A percentile compares a stretch with the other conserved stretches of the same genome.
Conservation (phyloP, 2,113 vertebrate species). For the Etheostoma cragini region DNA sequence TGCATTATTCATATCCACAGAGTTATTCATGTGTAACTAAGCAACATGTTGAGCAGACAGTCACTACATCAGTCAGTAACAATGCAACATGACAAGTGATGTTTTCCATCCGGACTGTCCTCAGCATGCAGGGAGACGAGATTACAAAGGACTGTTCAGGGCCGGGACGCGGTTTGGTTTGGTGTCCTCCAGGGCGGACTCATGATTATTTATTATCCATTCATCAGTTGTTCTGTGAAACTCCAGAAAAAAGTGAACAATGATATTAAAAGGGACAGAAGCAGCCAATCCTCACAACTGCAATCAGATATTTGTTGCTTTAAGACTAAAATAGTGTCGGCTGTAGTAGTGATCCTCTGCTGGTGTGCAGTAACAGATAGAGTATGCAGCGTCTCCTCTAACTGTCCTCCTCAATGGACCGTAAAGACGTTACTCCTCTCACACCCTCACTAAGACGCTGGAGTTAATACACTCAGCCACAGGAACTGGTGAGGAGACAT, state of each 20-base stretch:
- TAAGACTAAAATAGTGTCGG: not conserved
- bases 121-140: not conserved
- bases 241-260: not conserved
- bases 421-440: not conserved
- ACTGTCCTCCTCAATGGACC: not conserved
- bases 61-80: conserved; percentile 28
- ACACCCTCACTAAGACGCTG: not conserved
- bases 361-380: not conserved
- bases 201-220: not conserved
- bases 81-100: conserved; percentile 37
- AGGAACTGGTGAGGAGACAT: not conserved
- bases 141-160: no score
- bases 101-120: not conserved
- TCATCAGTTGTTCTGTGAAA: not conserved
- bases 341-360: not conserved
- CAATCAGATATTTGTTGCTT: not conserved
- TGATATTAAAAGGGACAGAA: not conserved
- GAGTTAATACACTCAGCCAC: no score
- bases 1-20: conserved; percentile 19
- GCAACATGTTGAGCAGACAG: not conserved
- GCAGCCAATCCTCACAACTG: not conserved
- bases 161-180: not conserved
- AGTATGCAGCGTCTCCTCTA: no score
- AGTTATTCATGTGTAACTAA: not conserved
- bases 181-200: not conserved